These are phyloP conservation scores for Pentalonia nigronervosa DNA, from an alignment of 1,140 invertebrate genomes.

Conservation along the genomic window DNA sequence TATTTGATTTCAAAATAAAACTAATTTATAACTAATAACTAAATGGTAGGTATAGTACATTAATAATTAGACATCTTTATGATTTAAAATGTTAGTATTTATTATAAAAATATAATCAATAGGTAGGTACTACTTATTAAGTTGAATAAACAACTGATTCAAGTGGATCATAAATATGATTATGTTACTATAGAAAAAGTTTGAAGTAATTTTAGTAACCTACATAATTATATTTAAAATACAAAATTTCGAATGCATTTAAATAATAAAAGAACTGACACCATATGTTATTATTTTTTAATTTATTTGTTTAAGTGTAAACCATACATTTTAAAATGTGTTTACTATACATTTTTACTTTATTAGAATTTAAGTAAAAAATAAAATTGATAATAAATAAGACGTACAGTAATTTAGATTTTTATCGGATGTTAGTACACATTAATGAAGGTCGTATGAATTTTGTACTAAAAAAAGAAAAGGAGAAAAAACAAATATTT, in stretches of 20 bases:
- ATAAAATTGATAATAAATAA: neutral
- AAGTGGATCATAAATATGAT: neutral
- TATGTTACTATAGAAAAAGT: neutral
- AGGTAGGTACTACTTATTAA: neutral
- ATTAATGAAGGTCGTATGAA: neutral
- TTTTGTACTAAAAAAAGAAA: neutral
- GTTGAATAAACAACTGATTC: neutral
- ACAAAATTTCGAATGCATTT: neutral
- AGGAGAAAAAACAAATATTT: neutral
- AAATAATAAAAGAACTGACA: neutral
- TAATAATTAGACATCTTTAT: neutral
- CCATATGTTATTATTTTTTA: neutral
- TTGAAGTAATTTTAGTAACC: neutral
- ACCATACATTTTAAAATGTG: neutral
- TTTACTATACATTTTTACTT: neutral
- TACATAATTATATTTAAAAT: neutral
- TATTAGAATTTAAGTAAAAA: neutral
- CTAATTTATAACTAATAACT: neutral
- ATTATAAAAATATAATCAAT: neutral
- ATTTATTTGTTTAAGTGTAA: neutral
- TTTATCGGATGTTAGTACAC: neutral
- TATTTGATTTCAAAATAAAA: slow-evolving; percentile 1
- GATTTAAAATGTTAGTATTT: neutral
- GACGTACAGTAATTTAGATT: neutral
- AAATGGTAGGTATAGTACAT: neutral